Evolutionary conservation across 2,888 invertebrate genomes (phyloP).

Genomic region (Drosophila austrosaltans): DNA sequence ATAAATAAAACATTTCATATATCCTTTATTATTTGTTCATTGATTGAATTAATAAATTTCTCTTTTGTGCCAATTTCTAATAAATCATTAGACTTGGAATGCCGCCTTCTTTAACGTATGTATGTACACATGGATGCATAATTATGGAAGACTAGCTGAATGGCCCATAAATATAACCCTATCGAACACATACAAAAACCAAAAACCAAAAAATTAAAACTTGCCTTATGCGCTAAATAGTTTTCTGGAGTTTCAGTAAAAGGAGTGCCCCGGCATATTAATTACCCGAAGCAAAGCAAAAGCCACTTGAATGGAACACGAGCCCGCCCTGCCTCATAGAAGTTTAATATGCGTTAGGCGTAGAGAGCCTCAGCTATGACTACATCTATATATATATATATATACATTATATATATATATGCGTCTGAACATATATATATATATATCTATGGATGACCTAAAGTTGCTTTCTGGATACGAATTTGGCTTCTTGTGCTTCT

Average conservation of each 20-base stretch:
- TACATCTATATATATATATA: conserved; percentile 15
- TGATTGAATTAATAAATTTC: neutral
- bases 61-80: conserved; percentile 14
- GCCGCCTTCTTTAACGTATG: conserved; percentile 1
- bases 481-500: conserved; percentile 13
- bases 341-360: conserved; percentile 64
- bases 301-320: conserved; percentile 63
- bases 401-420: conserved; percentile 4
- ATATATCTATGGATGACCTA: conserved; percentile 6
- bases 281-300: conserved; percentile 52
- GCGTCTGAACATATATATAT: neutral
- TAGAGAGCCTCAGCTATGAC: conserved; percentile 46
- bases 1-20: too few relatives aligned
- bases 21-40: neutral
- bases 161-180: conserved; percentile 14
- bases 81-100: conserved; percentile 2
- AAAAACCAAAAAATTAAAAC: conserved; percentile 31
- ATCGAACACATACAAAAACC: conserved; percentile 25
- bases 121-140: neutral
- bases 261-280: conserved; percentile 75
- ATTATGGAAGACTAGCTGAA: conserved; percentile 2
- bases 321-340: conserved; percentile 52
- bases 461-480: conserved; percentile 18
- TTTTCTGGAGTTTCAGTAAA: conserved; percentile 48
- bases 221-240: conserved; percentile 68